Evolutionary conservation across 2,113 vertebrate genomes (phyloP), one percentile per base, ranked within the genome.

Genomic region (Pogonocichla stellata): DNA sequence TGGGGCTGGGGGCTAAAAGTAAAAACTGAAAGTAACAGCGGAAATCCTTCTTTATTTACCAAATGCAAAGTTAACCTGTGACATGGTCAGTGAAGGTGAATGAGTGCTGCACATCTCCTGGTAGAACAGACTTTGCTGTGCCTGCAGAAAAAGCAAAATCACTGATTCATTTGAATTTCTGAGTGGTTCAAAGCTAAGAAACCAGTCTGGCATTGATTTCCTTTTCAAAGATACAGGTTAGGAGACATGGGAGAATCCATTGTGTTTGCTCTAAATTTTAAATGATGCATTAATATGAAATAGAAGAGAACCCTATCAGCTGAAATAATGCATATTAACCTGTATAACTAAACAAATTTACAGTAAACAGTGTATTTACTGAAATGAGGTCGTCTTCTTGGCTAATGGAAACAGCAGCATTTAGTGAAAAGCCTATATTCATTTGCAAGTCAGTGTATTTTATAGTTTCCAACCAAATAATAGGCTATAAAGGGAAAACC

Each of bases 381-480:
- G 91, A 88, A 88, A 61, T 80, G 34, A 86, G 45, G 42, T 12
- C 15, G 8, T 77, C 71, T 57, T 84, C 56, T 58, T 80, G 82
- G 34, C 34, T 86, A 75, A 84, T 66, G 71, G 72, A 83, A 94
- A 64, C 80, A 58, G 47, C 77, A 95, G 33, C 72, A 81, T 80
- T 95, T 91, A 78, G 38, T 90, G 60, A 77, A 93, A 83, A 88
- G 50, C 43, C 36, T 86, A 9, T 33, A 92, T 70, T 34, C 42
- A 57, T 86, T 94, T 96, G 34, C 47, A 92, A 83, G 53, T 72
- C 88, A 57, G 29, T 51, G 8, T 66, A 62, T 88, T 86, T 94
- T 69, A 48, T 51, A 9, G 40, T 83, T 95, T 95, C 42, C 74
- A 82, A 80, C 20, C 51, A 80, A 83, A 83, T 90, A 94, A 62